A percentile compares a stretch with the other conserved stretches of the same genome.
These are phyloP conservation scores for Pantherophis vulpinus DNA, from an alignment of 2,797 vertebrate species.

Conservation along the genomic window DNA sequence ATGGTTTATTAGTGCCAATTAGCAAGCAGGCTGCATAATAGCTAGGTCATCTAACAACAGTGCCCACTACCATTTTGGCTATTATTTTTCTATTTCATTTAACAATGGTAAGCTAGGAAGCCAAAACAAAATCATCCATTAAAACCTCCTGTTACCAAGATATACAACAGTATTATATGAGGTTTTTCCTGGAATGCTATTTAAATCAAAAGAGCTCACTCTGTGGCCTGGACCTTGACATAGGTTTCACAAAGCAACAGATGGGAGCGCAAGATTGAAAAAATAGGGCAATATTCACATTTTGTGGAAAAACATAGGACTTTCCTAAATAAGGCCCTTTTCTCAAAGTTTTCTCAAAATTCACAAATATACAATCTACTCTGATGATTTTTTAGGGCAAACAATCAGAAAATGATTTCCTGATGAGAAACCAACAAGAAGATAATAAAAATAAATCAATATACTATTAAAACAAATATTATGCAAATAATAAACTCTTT, in stretches of 20 bases:
- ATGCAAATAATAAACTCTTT: neutral
- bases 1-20: neutral
- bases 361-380: neutral
- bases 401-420: neutral
- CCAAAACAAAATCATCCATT: neutral
- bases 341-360: neutral
- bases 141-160: neutral
- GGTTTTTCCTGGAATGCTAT: neutral
- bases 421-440: neutral
- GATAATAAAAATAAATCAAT: neutral
- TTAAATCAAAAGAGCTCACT: neutral
- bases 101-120: neutral
- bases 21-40: neutral
- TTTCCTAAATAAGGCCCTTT: neutral
- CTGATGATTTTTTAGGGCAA: neutral
- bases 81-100: neutral
- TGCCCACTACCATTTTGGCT: neutral
- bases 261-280: neutral
- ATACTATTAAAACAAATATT: neutral
- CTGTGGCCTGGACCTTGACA: neutral
- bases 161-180: neutral
- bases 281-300: neutral
- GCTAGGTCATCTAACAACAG: neutral
- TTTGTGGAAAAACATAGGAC: neutral
- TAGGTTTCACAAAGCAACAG: neutral